These are phyloP conservation scores for Hermaeophaga mercurialis DNA, from an alignment of 2,888 invertebrate genomes.

Conservation along the genomic window DNA sequence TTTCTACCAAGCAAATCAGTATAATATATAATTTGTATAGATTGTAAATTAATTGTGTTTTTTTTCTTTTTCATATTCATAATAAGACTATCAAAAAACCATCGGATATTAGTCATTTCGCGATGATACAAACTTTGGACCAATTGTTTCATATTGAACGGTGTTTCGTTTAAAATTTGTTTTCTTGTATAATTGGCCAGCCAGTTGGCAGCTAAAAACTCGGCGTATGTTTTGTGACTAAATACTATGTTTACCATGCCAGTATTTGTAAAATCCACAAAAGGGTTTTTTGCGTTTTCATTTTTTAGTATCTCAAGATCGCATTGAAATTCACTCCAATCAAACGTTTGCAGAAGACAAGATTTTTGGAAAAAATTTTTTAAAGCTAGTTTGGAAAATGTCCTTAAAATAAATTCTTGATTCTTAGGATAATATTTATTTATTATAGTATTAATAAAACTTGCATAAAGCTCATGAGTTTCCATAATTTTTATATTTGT, in stretches of 20 bases:
- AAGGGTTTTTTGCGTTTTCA: slow-evolving; percentile 10
- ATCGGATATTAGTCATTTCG: slow-evolving; percentile 18
- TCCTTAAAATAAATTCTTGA: slow-evolving; percentile 9
- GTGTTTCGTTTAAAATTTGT: slow-evolving; percentile 17
- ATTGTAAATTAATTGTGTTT: background rate
- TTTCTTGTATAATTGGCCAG: slow-evolving; percentile 4
- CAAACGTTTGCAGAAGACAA: slow-evolving; percentile 4
- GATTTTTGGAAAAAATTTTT: slow-evolving; percentile 7
- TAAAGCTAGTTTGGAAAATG: slow-evolving; percentile 21
- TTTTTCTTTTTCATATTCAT: background rate
- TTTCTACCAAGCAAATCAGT: slow-evolving; percentile 18
- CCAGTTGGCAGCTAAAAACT: slow-evolving; percentile 24
- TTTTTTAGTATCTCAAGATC: slow-evolving; percentile 12
- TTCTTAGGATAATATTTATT: background rate
- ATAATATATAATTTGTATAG: background rate
- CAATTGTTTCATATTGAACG: slow-evolving; percentile 6
- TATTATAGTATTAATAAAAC: slow-evolving; percentile 16
- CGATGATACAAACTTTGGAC: slow-evolving; percentile 7
- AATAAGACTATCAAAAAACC: slow-evolving; percentile 23
- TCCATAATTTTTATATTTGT: background rate
- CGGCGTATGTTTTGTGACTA: slow-evolving; percentile 29
- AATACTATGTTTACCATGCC: slow-evolving; percentile 16
- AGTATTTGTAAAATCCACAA: slow-evolving; percentile 4
- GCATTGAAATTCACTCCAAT: slow-evolving; percentile 16
- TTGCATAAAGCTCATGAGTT: slow-evolving; percentile 20